Evolutionary conservation across 2,888 invertebrate genomes (phyloP).

Genomic region (Erannis defoliaria): DNA sequence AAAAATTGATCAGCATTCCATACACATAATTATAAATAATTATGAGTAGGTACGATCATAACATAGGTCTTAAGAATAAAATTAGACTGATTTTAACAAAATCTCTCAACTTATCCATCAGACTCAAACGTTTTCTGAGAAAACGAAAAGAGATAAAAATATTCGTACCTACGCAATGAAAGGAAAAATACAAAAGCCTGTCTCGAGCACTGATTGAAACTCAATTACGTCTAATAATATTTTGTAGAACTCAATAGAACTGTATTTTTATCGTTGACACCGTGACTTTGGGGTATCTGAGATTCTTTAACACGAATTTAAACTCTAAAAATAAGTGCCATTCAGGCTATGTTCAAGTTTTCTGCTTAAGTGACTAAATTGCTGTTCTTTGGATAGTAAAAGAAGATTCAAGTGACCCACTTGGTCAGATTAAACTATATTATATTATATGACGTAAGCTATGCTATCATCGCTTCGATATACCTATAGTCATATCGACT

Average conservation of each 20-base stretch:
- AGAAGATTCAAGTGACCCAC: not conserved
- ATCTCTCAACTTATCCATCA: no score
- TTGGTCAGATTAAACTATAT: not conserved
- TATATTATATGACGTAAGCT: no score
- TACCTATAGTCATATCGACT: no score
- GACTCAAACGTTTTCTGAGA: not conserved
- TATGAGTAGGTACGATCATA: no score
- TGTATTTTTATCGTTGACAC: slow-evolving; percentile 13
- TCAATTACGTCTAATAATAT: slow-evolving; percentile 23
- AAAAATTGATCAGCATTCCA: no score
- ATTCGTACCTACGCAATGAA: not conserved
- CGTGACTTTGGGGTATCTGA: not conserved
- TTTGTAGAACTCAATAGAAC: slow-evolving; percentile 8
- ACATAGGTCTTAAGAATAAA: no score
- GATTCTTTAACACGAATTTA: not conserved
- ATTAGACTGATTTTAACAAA: not conserved
- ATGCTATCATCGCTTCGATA: no score
- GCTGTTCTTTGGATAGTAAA: not conserved
- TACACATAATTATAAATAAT: no score
- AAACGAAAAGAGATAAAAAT: not conserved
- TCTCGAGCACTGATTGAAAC: slow-evolving; percentile 22
- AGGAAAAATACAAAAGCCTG: slow-evolving; percentile 14
- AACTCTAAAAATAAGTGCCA: not conserved
- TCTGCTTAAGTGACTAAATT: not conserved
- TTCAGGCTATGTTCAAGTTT: not conserved